Evolutionary conservation across 1,140 invertebrate genomes (phyloP).

Genomic region (Sminthurides bifidus): DNA sequence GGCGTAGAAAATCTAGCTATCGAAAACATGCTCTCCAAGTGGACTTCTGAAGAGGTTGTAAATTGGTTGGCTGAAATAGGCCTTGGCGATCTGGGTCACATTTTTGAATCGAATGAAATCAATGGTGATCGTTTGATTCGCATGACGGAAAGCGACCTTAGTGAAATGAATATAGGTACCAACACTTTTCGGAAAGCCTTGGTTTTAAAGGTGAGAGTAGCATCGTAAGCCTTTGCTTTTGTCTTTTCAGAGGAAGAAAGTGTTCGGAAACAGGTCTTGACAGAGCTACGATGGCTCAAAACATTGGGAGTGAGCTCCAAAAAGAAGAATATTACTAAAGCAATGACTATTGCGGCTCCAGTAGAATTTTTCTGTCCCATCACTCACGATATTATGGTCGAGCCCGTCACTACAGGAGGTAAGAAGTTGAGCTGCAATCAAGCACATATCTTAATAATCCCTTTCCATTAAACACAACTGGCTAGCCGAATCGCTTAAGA

Average conservation of each 20-base stretch:
- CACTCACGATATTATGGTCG: slow-evolving; percentile 63
- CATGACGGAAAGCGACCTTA: slow-evolving; percentile 43
- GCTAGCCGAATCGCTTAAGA: no score
- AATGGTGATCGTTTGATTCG: slow-evolving; percentile 49
- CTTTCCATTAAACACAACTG: no score
- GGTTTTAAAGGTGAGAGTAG: background rate
- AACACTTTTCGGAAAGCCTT: background rate
- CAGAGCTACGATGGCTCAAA: slow-evolving; percentile 45
- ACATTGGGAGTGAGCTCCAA: slow-evolving; percentile 24
- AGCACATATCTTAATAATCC: no score
- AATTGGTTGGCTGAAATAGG: slow-evolving; percentile 51
- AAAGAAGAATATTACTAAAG: slow-evolving; percentile 8
- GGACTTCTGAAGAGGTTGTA: slow-evolving; percentile 48
- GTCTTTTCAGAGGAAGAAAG: slow-evolving; percentile 32
- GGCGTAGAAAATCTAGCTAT: slow-evolving; percentile 25
- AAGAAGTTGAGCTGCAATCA: slow-evolving; percentile 13
- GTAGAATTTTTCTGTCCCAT: slow-evolving; percentile 68
- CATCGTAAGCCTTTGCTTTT: background rate
- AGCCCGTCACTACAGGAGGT: slow-evolving; percentile 61
- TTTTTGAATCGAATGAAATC: slow-evolving; percentile 41
- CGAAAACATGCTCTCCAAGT: slow-evolving; percentile 37
- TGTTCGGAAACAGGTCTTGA: slow-evolving; percentile 31
- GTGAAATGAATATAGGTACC: slow-evolving; percentile 43
- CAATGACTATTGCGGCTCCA: slow-evolving; percentile 37
- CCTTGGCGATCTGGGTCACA: slow-evolving; percentile 41